Base-by-base conservation (phyloP, 2,797 vertebrate species). In the Enteromius fasciolatus region DNA sequence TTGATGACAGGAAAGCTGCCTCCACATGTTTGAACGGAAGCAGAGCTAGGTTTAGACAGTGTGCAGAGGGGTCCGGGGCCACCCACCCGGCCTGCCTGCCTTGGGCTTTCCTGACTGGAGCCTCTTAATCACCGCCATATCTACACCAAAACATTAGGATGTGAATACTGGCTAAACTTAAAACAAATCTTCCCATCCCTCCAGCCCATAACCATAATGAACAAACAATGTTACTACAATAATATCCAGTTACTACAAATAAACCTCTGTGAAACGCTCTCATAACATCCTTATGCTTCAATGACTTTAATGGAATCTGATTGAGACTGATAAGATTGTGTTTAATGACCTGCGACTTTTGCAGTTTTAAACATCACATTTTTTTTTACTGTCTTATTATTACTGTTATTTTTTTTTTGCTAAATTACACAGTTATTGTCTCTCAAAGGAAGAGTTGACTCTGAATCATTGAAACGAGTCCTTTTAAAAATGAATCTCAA, bases 21-120 rank as follows among this genome's bases (percentile, higher is more conserved):
- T 67, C 69, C 67, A 73, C 81, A 82, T 83, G 67, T 72, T 84
- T 80, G 54, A 81, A 80, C 69, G 41, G 72, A 87, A 82, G 66
- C 69, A 17, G 36, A 80, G 66, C 23, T 33, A 41, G 57, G 75
- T 85, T 80, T 46, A 87, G 81, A 36, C 57, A 31, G 31, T 82
- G 28, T 66, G 59, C 79, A 80, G 64, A 25, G 33, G 76, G 68
- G 44, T 70, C 10, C 11, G 0, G 74, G 78, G 78, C 87, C 89
- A 88, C 84, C 85, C 87, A 89, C 83, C 46, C 83, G 73, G 39
- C 39, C 46, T 80, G 36, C 36, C 39, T 41, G 84, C 77, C 52
- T 64, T 80, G 41, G 82, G 87, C 67, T 78, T 68, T 76, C 85
- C 81, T 76, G 73, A 54, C 74, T 73, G 81, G 81, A 82, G 81